Base-by-base conservation (phyloP, 2,888 invertebrate genomes). In the Chrysolina americana region DNA sequence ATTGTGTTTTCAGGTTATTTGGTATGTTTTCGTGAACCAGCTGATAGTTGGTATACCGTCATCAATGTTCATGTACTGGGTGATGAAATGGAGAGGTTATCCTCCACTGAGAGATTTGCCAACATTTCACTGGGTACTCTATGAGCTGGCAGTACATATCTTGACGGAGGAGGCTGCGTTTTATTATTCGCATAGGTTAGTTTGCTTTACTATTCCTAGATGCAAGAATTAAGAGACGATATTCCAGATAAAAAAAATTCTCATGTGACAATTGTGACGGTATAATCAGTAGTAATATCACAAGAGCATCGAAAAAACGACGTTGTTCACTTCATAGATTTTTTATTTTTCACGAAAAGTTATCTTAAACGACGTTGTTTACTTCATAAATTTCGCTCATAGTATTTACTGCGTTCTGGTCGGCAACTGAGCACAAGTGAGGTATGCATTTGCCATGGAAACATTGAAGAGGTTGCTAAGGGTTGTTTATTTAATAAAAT, bases 121-220 rank as follows among this genome's bases (percentile, higher is more conserved):
- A 0, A 93, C 94, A 23, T 94, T 95, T 84, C 93, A 94, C 80
- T 93, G 93, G 93, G 93, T 92, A 4, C 88, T 95, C 59, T 91
- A 93, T 68, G 94, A 96, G 87, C 88, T 96, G 73, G 92, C 92
- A 0, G 89, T 95, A 65, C 94, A 93, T 85, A 92, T 94, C 79
- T 86, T 95, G 23, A 91, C 93, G 82, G 95, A 95, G 86, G 96
- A 96, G 88, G 89, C 95, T 79, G 92, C 92, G 70, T 96, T 96
- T 87, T 96, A 96, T 86, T 96, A 96, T 85, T 93, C 94, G 11
- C 96, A 96, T 88, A 92, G 95, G 91, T 93, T 87, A 78, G 74
- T 73, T 11, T n/a, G 13, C 17, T 41, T 11, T 23, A n/a, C 0
- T 50, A 66, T 48, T 36, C 8, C 36, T 36, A 8, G 28, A 28